Evolutionary conservation across 1,140 invertebrate genomes (phyloP).

Genomic region (Bradysia coprophila): DNA sequence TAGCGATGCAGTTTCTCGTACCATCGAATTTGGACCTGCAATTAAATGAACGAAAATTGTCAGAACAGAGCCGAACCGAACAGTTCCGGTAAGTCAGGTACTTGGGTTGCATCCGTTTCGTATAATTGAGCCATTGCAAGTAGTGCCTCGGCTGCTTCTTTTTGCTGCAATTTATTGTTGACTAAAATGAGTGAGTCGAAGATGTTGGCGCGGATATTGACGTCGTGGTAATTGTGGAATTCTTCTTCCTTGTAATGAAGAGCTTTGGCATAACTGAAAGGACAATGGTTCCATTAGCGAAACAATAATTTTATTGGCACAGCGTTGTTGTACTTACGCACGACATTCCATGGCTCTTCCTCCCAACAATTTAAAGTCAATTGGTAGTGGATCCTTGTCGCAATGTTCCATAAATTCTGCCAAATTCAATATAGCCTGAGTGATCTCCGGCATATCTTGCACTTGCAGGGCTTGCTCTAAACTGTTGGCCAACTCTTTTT

Average conservation of each 20-base stretch:
- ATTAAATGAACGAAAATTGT: background rate
- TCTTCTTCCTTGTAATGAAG: conserved; percentile 98
- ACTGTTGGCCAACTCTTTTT: conserved; percentile 71
- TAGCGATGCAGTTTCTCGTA: conserved; percentile 98
- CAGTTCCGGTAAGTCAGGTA: background rate
- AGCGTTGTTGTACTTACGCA: conserved; percentile 25
- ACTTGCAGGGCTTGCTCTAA: conserved; percentile 79
- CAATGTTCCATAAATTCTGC: conserved; percentile 99
- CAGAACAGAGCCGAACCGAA: background rate
- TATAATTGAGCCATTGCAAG: conserved; percentile 72
- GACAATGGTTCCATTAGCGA: background rate
- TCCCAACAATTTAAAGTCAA: conserved; percentile 66
- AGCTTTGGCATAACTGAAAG: conserved; percentile 63
- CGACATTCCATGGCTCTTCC: conserved; percentile 69
- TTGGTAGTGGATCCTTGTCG: conserved; percentile 84
- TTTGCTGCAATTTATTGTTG: conserved; percentile 97
- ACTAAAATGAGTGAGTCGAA: conserved; percentile 91
- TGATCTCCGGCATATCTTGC: conserved; percentile 90
- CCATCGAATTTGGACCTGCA: conserved; percentile 84
- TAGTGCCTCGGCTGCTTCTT: conserved; percentile 88
- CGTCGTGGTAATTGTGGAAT: conserved; percentile 40
- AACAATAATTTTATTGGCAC: background rate
- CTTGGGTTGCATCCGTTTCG: conserved; percentile 28
- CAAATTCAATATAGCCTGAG: conserved; percentile 92
- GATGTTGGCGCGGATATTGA: conserved; percentile 58